Percentiles rank a stretch among this genome's conserved stretches.
phyloP scores from a whole-genome alignment of 2,888 invertebrate genomes.

The Aromia moschata region DNA sequence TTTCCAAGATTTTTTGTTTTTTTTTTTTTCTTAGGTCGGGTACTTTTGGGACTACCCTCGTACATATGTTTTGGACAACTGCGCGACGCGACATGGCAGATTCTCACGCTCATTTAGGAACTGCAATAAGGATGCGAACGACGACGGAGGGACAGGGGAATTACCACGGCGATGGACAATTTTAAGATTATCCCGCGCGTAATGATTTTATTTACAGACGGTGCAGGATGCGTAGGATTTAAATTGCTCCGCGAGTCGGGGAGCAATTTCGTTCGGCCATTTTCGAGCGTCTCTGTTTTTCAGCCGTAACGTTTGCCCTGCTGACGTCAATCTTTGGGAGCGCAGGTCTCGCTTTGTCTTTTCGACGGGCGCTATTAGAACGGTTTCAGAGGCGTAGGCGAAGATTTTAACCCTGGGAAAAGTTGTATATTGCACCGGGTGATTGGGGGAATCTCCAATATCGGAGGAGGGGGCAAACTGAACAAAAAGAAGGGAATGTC shows the following conservation, averaged over 20 bases:
- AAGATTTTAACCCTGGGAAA: no score
- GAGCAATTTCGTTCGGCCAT: background rate
- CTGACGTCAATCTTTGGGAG: constrained; percentile 4
- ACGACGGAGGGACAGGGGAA: constrained; percentile 5
- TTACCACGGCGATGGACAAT: constrained; percentile 11
- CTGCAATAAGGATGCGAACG: background rate
- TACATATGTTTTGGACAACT: background rate
- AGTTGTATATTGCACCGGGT: no score
- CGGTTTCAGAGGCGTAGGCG: background rate
- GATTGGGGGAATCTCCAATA: no score
- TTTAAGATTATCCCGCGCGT: constrained; percentile 14
- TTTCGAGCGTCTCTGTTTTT: constrained; percentile 3
- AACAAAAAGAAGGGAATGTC: no score
- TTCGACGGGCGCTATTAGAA: background rate
- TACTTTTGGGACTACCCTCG: background rate
- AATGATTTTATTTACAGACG: constrained; percentile 24
- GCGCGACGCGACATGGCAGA: no score
- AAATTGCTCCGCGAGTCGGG: constrained; percentile 22
- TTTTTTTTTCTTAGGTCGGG: no score
- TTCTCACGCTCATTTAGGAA: constrained; percentile 11
- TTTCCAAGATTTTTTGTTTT: no score
- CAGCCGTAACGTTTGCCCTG: background rate
- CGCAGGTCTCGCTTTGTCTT: constrained; percentile 10
- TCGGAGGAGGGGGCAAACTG: no score
- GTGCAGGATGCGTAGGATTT: constrained; percentile 16